Base-by-base conservation (phyloP, 2,113 vertebrate genomes). In the Gymnarchus niloticus region DNA sequence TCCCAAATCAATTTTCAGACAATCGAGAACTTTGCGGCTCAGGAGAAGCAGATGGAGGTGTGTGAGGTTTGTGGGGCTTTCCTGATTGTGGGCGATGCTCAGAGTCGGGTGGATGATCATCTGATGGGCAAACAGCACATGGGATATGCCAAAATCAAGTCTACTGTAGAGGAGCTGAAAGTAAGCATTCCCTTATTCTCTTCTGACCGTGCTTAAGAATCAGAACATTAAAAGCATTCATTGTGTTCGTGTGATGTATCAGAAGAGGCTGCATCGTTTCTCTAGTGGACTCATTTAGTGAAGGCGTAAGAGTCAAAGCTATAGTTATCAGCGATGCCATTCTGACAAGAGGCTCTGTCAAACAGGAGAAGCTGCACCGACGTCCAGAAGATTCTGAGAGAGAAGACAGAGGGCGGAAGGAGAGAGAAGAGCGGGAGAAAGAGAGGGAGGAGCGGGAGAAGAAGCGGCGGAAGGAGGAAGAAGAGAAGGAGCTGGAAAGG, bases 31-130 rank as follows among this genome's bases (percentile, higher is more conserved):
- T 99, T 99, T 95, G 98, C 98, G 46, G 97, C 98, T 78, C 98
- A 99, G 91, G 98, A 99, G 94, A 99, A 99, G 91, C 98, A 99
- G 91, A 99, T 99, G 98, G 98, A 99, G 94, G 98, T 99, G 88
- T 99, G 98, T 89, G 98, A 99, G 93, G 98, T 99, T 56, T 99
- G 98, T 88, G 98, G 98, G 88, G 98, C 98, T 81, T 99, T 99
- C 92, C 95, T 99, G 90, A 99, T 99, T 57, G 98, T 99, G 73
- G 98, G 98, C 61, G 98, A 99, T 81, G 98, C 98, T 57, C 98
- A 99, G 91, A 99, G 98, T 87, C 92, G 98, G 57, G 98, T 99
- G 89, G 98, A 99, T 54, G 98, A 99, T 91, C 98, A 99, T 91
- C 94, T 99, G 91, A 99, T 99, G 98, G 98, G 98, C 88, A 99